Conservation (phyloP, 2,113 vertebrate genomes). For the Elanus axillaris region DNA sequence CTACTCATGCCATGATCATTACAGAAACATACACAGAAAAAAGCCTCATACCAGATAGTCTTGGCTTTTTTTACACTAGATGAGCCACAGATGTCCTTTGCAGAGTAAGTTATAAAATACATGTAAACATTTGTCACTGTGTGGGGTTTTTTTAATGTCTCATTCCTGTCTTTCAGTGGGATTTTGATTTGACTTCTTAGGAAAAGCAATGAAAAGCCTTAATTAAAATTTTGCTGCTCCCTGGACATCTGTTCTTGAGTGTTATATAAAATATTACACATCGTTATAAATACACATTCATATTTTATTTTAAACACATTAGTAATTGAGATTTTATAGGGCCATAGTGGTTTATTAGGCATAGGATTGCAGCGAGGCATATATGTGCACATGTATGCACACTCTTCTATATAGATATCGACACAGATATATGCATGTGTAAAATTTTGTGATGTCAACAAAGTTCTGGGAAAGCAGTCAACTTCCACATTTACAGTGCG, state of each 20-base stretch:
- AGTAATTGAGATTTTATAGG: slow-evolving; percentile 29
- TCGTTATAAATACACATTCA: slow-evolving; percentile 25
- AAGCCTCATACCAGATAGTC: background rate
- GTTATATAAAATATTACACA: slow-evolving; percentile 55
- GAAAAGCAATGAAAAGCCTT: slow-evolving; percentile 44
- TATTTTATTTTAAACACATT: slow-evolving; percentile 54
- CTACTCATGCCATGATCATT: background rate
- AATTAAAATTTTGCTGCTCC: slow-evolving; percentile 61
- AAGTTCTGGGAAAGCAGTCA: background rate
- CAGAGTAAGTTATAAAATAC: slow-evolving; percentile 16
- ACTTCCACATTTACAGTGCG: background rate
- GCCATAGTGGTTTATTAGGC: background rate
- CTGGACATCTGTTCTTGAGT: slow-evolving; percentile 55
- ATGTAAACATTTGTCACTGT: slow-evolving; percentile 36
- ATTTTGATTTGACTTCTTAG: slow-evolving; percentile 18
- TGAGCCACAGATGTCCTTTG: slow-evolving; percentile 15
- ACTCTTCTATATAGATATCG: background rate
- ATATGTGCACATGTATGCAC: background rate
- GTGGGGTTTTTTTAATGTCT: background rate
- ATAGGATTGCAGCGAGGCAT: background rate
- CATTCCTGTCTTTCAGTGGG: background rate
- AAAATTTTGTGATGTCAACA: background rate
- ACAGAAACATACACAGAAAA: background rate
- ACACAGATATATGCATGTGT: background rate
- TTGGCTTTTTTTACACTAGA: background rate